Base-by-base conservation (phyloP, 2,888 invertebrate genomes). In the Norana najaformis region DNA sequence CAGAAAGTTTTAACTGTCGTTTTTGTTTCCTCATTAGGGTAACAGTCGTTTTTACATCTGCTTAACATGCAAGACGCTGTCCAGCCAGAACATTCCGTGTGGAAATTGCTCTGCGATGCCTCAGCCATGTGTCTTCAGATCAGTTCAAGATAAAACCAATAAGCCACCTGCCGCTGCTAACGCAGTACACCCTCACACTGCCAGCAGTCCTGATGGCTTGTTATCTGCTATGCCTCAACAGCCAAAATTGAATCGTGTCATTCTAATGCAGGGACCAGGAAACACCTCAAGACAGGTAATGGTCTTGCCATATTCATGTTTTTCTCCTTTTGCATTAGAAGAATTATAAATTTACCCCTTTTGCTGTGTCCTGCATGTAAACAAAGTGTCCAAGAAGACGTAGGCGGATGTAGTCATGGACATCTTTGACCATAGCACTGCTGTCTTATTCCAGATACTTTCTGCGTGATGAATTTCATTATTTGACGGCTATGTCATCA, bases 351-450 rank as follows among this genome's bases (percentile, higher is more conserved):
- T n/a, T n/a, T 69, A n/a, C 69, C 30, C 11, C n/a, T 69, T 53
- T 30, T 69, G 69, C 69, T 69, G n/a, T 69, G 13, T 69, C 8
- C 13, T 69, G 69, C 69, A 69, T 8, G 69, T 8, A n/a, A 2
- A 69, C 69, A n/a, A 69, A 69, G 69, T 11, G n/a, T 69, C 30
- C n/a, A n/a, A 69, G 69, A n/a, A 69, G 30, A 30, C 13, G 3
- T n/a, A n/a, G n/a, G 69, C n/a, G n/a, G n/a, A 69, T 47, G 47
- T 69, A 69, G 69, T n/a, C n/a, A n/a, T 53, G 53, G 53, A 53
- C 53, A 53, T 30, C 53, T 53, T 47, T 47, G 47, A 16, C 47
- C 23, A 30, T 23, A 30, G n/a, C 53, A 53, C 23, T 69, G 69
- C n/a, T 6, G 30, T 69, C n/a, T 30, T 69, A 69, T 8, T 69